Evolutionary conservation across 2,797 vertebrate species (phyloP).

Genomic region (Lophius americanus): DNA sequence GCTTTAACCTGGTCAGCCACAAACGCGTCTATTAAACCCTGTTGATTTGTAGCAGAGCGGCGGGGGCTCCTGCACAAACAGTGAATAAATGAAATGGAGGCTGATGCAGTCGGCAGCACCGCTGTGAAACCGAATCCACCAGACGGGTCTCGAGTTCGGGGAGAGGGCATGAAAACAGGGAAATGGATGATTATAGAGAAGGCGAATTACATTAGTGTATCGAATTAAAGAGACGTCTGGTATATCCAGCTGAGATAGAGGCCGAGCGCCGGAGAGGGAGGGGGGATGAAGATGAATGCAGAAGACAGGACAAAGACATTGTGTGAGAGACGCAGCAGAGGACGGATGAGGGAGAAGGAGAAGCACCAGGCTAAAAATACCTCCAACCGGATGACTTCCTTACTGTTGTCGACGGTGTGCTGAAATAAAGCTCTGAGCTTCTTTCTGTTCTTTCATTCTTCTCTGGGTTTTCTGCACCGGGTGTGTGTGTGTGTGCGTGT

Average conservation of each 20-base stretch:
- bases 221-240: slow-evolving; percentile 77
- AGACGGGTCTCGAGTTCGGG: slow-evolving; percentile 70
- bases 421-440: slow-evolving; percentile 65
- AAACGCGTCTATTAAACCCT: slow-evolving; percentile 42
- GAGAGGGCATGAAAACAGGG: slow-evolving; percentile 73
- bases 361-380: slow-evolving; percentile 72
- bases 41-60: slow-evolving; percentile 53
- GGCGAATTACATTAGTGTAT: slow-evolving; percentile 76
- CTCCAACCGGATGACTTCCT: slow-evolving; percentile 55
- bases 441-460: slow-evolving; percentile 69
- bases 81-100: slow-evolving; percentile 70
- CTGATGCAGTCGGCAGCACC: slow-evolving; percentile 59
- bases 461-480: slow-evolving; percentile 36
- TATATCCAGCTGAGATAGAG: slow-evolving; percentile 75
- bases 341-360: slow-evolving; percentile 63
- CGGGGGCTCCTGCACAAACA: slow-evolving; percentile 69
- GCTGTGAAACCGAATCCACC: slow-evolving; percentile 74
- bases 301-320: slow-evolving; percentile 67
- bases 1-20: slow-evolving; percentile 57
- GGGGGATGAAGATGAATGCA: slow-evolving; percentile 66
- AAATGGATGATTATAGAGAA: slow-evolving; percentile 78
- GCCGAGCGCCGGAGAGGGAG: slow-evolving; percentile 56
- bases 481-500: slow-evolving; percentile 12
- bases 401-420: slow-evolving; percentile 44
- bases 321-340: slow-evolving; percentile 59